Conservation (phyloP, 2,888 invertebrate genomes). For the Amphipoea lucens region DNA sequence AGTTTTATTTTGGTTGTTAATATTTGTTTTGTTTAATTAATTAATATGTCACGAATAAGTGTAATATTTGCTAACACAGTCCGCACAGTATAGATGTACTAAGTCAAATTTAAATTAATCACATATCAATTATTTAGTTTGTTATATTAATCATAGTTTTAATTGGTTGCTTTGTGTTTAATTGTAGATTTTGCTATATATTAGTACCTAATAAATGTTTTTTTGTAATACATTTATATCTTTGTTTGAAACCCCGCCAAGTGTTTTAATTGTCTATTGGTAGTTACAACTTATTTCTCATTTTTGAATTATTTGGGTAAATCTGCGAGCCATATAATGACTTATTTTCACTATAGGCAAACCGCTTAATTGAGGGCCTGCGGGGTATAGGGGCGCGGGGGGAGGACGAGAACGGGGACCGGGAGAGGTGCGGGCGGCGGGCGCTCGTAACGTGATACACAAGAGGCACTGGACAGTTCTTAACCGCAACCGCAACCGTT, state of each 20-base stretch:
- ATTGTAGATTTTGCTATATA: constrained; percentile 85
- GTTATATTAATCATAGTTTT: constrained; percentile 86
- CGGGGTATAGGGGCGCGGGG: too few species aligned
- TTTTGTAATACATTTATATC: constrained; percentile 74
- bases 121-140: constrained; percentile 88
- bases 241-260: constrained; percentile 18
- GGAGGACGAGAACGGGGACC: too few species aligned
- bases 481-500: too few species aligned
- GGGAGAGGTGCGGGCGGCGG: too few species aligned
- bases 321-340: too few species aligned
- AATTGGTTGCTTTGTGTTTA: constrained; percentile 88
- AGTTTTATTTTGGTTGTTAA: constrained; percentile 84
- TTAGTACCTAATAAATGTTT: constrained; percentile 86
- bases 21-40: constrained; percentile 73
- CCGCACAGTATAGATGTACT: constrained; percentile 81
- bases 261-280: constrained; percentile 14
- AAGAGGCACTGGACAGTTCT: too few species aligned
- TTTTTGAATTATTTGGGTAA: background rate
- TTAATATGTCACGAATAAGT: constrained; percentile 68
- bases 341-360: too few species aligned
- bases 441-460: too few species aligned
- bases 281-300: background rate
- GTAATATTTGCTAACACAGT: constrained; percentile 70
- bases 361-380: too few species aligned
- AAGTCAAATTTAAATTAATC: constrained; percentile 87